Conservation (phyloP, 2,888 invertebrate species). For the Drosophila paranaensis region DNA sequence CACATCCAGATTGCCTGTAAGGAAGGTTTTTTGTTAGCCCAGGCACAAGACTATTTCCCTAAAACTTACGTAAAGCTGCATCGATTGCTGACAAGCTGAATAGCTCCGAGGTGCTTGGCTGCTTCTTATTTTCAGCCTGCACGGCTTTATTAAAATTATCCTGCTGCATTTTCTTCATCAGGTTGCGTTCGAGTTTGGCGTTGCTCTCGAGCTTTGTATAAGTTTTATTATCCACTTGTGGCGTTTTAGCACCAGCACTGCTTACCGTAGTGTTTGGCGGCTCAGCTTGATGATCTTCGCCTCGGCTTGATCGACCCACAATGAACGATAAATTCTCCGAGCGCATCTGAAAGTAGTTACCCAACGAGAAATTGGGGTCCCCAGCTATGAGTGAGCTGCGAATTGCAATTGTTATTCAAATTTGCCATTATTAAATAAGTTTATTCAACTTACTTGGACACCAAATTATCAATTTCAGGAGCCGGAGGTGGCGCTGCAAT, state of each 20-base stretch:
- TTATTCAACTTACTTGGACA: slow-evolving; percentile 63
- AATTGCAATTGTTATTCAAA: not conserved
- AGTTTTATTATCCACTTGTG: slow-evolving; percentile 78
- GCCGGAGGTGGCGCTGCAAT: slow-evolving; percentile 34
- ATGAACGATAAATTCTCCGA: slow-evolving; percentile 82
- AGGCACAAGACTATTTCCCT: not conserved
- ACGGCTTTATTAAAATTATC: slow-evolving; percentile 68
- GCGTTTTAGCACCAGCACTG: slow-evolving; percentile 56
- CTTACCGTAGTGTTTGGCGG: slow-evolving; percentile 19
- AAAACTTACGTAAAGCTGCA: slow-evolving; percentile 77
- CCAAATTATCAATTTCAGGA: slow-evolving; percentile 59
- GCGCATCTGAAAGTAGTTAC: slow-evolving; percentile 81
- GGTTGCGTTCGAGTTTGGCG: slow-evolving; percentile 53
- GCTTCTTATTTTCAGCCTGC: slow-evolving; percentile 31
- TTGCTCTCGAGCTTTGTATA: slow-evolving; percentile 76
- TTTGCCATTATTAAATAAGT: not conserved
- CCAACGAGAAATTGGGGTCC: slow-evolving; percentile 82
- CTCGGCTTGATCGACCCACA: slow-evolving; percentile 56
- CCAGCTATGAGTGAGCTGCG: slow-evolving; percentile 72
- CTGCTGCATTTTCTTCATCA: slow-evolving; percentile 62
- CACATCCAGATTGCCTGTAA: slow-evolving; percentile 75
- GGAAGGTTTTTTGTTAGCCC: not conserved
- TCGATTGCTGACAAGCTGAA: slow-evolving; percentile 83
- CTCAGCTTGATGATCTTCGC: slow-evolving; percentile 64
- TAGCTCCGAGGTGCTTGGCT: slow-evolving; percentile 73